Evolutionary conservation across 2,797 vertebrate species (phyloP), one percentile per base, ranked within the genome.

Genomic region (Meda fulgida): DNA sequence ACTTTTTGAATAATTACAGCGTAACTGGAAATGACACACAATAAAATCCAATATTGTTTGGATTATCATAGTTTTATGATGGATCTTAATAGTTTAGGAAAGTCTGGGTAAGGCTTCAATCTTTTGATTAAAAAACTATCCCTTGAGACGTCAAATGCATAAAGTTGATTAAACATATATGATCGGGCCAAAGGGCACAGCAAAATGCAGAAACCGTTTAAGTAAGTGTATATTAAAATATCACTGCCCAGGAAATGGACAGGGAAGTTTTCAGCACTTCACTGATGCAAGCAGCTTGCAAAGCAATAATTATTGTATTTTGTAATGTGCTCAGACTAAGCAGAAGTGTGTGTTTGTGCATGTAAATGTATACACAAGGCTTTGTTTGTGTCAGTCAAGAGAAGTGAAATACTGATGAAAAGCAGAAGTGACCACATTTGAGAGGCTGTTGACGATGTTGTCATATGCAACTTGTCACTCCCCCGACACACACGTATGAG

Each of bases 361-460:
- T 79, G 40, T 63, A n/a, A 48, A 36, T 66, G 43, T 73, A 46
- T 48, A 40, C 77, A 80, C 31, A 80, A 4, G 14, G 18, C 23
- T 55, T 85, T 72, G 77, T 46, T 78, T 78, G 69, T 85, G 69
- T 66, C 77, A 43, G n/a, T 36, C 36, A 73, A 31, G 69, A 66
- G 69, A 86, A 86, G 51, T 80, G 67, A 69, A 78, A 73, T 53
- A 67, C 66, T 73, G 83, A 79, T 85, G 76, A 77, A 77, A 85
- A 85, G 66, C 79, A 85, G 83, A 85, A 87, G 53, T 84, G 46
- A 78, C 53, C 73, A 77, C 79, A 84, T 77, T 26, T 53, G 69
- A 81, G 78, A 58, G 60, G 71, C 60, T 84, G 70, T 86, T 66
- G 67, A 78, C 67, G 76, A 60, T 67, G 48, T 78, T 84, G 69